Base-by-base conservation (phyloP, 30 jellyfish, hydroid and myxozoan genomes). In the Hydra vulgaris region DNA sequence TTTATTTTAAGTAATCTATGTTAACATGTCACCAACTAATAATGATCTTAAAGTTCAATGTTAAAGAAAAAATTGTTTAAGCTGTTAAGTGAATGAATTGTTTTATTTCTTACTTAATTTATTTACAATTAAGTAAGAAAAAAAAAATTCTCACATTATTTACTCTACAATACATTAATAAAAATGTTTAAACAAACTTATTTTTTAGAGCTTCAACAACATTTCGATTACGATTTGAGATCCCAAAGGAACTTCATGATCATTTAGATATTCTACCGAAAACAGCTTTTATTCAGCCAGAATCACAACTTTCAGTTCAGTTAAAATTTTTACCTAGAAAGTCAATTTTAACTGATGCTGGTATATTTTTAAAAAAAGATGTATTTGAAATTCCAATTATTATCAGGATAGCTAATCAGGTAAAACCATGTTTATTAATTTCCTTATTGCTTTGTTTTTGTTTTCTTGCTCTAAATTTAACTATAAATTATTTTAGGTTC, bases 371-470 rank as follows among this genome's bases (percentile, higher is more conserved):
- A 25, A 81, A 92, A 68, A 74, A 66, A 54, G 79, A 81, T 0
- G 69, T 26, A 52, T 83, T 85, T 27, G 93, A 87, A 19, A 87
- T 92, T 53, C 96, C 96, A n/a, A 84, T 92, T 53, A 74, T 84
- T 27, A 80, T 92, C 8, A 86, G 96, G 26, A 96, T 92, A n/a
- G 98, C 98, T 22, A 96, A 92, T 73, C 98, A 92, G 96, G 98
- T 92, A 18, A 18, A 75, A 16, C 17, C 7, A n/a, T 56, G n/a
- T n/a, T n/a, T 78, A 15, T 78, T 53, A 56, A 18, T 55, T 61
- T 0, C 72, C 19, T 0, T 17, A 61, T 61, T n/a, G n/a, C n/a
- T n/a, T n/a, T n/a, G n/a, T n/a, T n/a, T n/a, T n/a, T n/a, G n/a
- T n/a, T n/a, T n/a, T n/a, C n/a, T n/a, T n/a, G n/a, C n/a, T n/a